phyloP scores from a whole-genome alignment of 2,113 vertebrate species.

The Ctenomys sociabilis region DNA sequence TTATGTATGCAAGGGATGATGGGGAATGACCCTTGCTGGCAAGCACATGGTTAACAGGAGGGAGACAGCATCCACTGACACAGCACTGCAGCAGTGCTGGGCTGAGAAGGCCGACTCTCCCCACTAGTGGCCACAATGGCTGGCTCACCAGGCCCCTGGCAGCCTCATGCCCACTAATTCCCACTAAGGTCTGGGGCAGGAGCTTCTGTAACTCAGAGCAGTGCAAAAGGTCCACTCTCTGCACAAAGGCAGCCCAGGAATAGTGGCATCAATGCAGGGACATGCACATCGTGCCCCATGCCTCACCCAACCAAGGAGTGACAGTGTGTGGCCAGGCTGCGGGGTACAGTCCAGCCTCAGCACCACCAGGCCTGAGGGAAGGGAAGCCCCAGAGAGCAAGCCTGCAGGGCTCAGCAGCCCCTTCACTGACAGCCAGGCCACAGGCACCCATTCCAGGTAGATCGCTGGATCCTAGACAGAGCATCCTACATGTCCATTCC shows the following conservation, averaged over 20 bases:
- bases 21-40: not conserved
- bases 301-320: not conserved
- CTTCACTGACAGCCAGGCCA: not conserved
- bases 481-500: no score
- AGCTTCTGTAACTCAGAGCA: not conserved
- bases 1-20: not conserved
- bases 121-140: not conserved
- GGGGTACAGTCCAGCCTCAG: not conserved
- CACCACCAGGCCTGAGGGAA: not conserved
- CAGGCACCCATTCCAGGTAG: not conserved
- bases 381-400: not conserved
- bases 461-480: not conserved
- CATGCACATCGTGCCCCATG: not conserved
- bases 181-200: rapidly evolving
- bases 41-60: not conserved
- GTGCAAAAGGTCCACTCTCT: not conserved
- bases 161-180: rapidly evolving
- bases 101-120: not conserved
- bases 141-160: no score
- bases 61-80: rapidly evolving
- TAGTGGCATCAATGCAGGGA: no score
- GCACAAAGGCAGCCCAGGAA: no score
- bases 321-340: not conserved
- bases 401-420: not conserved
- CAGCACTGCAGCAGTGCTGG: no score